Evolutionary conservation across 2,797 vertebrate genomes (phyloP).

Genomic region (Cossypha dichroa): DNA sequence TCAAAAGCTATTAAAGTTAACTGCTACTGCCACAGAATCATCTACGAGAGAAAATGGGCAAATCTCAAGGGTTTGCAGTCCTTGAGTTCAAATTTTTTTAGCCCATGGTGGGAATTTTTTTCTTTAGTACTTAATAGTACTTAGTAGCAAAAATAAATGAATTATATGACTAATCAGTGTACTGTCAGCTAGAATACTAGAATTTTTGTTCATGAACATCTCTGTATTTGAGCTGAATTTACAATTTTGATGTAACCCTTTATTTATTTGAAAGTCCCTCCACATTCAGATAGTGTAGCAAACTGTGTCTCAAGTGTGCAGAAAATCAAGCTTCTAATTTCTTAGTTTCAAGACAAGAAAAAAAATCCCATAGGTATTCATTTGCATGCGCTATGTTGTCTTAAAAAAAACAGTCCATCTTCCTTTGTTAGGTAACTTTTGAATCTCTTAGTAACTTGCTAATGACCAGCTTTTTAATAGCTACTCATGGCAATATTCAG

Average conservation of each 20-base stretch:
- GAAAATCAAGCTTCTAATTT: background rate
- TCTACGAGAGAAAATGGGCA: background rate
- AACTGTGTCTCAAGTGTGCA: background rate
- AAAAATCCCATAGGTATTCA: background rate
- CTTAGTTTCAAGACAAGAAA: background rate
- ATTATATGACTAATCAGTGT: background rate
- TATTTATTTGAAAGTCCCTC: background rate
- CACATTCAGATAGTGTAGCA: background rate
- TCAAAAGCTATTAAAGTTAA: conserved; percentile 32
- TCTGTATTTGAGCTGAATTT: background rate
- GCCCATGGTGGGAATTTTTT: background rate
- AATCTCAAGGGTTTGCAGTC: background rate
- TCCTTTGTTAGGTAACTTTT: background rate
- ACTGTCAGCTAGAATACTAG: background rate
- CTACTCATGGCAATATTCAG: background rate
- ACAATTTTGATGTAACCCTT: background rate
- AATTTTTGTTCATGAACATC: background rate
- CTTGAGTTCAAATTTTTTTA: background rate
- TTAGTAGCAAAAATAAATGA: background rate
- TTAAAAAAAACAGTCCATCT: background rate
- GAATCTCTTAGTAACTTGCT: background rate
- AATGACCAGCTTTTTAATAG: background rate
- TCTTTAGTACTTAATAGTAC: background rate
- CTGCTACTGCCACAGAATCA: background rate
- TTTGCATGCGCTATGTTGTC: background rate